phyloP scores from a whole-genome alignment of 2,888 invertebrate genomes.

The Priocnemis perturbator region DNA sequence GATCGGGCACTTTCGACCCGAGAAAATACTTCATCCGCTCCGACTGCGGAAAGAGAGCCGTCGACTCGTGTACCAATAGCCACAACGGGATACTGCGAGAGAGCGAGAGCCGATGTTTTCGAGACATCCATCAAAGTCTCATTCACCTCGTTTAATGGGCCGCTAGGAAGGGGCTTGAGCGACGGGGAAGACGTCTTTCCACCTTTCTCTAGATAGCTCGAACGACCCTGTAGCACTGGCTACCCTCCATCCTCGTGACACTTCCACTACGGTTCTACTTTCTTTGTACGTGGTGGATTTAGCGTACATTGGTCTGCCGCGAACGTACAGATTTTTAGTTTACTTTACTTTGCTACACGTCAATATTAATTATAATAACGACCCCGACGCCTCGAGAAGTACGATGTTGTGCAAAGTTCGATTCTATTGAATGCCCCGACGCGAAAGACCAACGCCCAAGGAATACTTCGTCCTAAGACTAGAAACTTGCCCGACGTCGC shows the following conservation, averaged over 20 bases:
- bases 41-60: not conserved
- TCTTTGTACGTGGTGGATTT: not conserved
- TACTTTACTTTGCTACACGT: too few species aligned
- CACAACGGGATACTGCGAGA: not conserved
- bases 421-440: too few species aligned
- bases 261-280: not conserved
- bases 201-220: conserved; percentile 4
- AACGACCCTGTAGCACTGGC: not conserved
- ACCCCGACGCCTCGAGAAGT: too few species aligned
- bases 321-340: too few species aligned
- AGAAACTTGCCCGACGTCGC: too few species aligned
- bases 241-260: conserved; percentile 8
- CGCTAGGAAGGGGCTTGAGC: conserved; percentile 24
- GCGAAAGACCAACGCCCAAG: too few species aligned
- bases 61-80: not conserved
- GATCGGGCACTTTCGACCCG: not conserved
- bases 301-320: too few species aligned
- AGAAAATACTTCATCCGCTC: not conserved
- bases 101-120: conserved; percentile 9
- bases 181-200: conserved; percentile 16
- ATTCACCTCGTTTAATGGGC: conserved; percentile 32
- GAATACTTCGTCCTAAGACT: too few species aligned
- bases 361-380: too few species aligned
- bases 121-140: conserved; percentile 36
- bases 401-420: too few species aligned